These are phyloP conservation scores for Exaiptasia diaphana DNA, from an alignment of 64 coral and sea anemone species.

Conservation along the genomic window DNA sequence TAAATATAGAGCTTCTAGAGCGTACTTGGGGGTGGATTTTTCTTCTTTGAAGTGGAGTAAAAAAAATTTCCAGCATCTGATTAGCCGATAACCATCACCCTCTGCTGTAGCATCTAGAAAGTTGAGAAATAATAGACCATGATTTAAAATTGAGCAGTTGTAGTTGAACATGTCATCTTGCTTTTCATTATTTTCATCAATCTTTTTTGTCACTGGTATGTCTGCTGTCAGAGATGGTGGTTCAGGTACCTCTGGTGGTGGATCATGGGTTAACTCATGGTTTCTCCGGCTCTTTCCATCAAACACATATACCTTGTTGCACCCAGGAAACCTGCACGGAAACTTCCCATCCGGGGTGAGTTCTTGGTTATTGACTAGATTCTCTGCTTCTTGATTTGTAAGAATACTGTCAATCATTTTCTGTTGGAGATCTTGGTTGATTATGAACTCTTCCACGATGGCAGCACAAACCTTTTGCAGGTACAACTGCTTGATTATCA, in stretches of 20 bases:
- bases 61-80: constrained; percentile 53
- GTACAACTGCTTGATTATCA: constrained; percentile 10
- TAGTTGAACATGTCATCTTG: constrained; percentile 50
- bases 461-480: neutral
- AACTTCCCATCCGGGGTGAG: constrained; percentile 59
- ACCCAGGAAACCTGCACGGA: constrained; percentile 61
- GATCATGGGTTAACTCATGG: constrained; percentile 60
- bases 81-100: constrained; percentile 32
- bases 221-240: neutral
- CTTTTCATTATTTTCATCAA: neutral
- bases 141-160: constrained; percentile 24
- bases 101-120: constrained; percentile 52
- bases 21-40: constrained; percentile 32
- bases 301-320: constrained; percentile 39
- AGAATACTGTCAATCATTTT: constrained; percentile 18
- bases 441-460: constrained; percentile 35
- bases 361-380: constrained; percentile 44
- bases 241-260: constrained; percentile 29
- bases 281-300: constrained; percentile 58
- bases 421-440: neutral
- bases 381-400: constrained; percentile 17
- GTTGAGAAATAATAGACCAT: constrained; percentile 55
- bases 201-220: neutral
- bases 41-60: constrained; percentile 29
- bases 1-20: constrained; percentile 44